Conservation (phyloP, 2,888 invertebrate genomes). For the Cephalotes varians region DNA sequence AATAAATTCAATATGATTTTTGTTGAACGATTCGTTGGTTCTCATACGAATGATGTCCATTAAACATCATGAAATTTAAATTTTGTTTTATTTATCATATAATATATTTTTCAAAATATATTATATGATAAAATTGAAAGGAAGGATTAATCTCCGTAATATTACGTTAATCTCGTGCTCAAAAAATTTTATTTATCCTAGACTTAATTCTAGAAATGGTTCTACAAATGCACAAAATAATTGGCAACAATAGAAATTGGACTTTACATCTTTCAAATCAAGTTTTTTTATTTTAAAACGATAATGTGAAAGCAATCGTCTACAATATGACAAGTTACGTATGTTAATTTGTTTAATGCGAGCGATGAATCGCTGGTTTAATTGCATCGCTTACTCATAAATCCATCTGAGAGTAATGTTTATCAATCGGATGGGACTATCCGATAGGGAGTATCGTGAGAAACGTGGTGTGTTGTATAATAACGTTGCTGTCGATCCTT, state of each 20-base stretch:
- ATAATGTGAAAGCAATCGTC: background rate
- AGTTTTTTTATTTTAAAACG: background rate
- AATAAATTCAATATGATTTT: background rate
- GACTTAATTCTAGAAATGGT: background rate
- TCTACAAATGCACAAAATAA: background rate
- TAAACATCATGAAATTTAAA: background rate
- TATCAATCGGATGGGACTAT: conserved; percentile 8
- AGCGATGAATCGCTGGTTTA: background rate
- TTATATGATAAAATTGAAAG: background rate
- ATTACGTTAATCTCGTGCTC: background rate
- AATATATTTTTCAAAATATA: too few species aligned
- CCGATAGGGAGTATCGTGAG: conserved; percentile 2
- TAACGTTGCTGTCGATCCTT: conserved; percentile 6
- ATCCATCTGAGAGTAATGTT: conserved; percentile 4
- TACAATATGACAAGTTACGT: too few species aligned
- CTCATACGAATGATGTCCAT: background rate
- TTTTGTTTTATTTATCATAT: background rate
- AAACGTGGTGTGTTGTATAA: conserved; percentile 28
- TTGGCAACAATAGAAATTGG: background rate
- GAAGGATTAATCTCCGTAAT: background rate
- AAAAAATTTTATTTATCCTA: background rate
- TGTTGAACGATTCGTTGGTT: too few species aligned
- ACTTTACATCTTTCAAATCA: background rate
- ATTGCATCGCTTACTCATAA: background rate
- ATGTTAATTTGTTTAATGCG: background rate